phyloP scores from a whole-genome alignment of 2,888 invertebrate genomes.

The Amorpha juglandis region DNA sequence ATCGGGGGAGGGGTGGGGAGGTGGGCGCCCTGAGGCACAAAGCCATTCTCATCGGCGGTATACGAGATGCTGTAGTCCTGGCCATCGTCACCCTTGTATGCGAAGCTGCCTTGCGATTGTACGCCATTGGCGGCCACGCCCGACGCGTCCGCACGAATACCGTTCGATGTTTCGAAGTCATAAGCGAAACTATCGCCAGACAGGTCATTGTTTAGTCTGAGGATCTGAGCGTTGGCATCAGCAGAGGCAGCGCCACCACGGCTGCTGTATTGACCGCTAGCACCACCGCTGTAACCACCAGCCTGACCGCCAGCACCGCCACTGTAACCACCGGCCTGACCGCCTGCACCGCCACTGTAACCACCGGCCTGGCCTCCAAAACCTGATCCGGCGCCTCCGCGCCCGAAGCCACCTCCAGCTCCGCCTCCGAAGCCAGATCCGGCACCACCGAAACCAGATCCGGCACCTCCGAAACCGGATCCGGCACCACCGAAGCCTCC shows the following conservation, averaged over 20 bases:
- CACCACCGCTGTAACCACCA: slow-evolving; percentile 36
- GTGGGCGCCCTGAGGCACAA: slow-evolving; percentile 75
- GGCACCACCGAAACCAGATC: slow-evolving; percentile 41
- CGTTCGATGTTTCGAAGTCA: slow-evolving; percentile 79
- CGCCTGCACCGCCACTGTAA: background rate
- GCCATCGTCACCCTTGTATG: slow-evolving; percentile 79
- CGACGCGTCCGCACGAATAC: slow-evolving; percentile 76
- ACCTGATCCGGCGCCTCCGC: slow-evolving; percentile 1
- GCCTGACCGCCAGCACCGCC: slow-evolving; percentile 34
- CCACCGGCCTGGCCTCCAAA: slow-evolving; percentile 7
- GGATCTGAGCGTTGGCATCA: slow-evolving; percentile 73
- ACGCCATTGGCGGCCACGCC: slow-evolving; percentile 79
- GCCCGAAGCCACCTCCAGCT: background rate
- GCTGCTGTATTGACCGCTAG: slow-evolving; percentile 44
- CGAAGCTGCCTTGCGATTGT: slow-evolving; percentile 78
- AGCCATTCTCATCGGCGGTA: slow-evolving; percentile 81
- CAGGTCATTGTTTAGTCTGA: slow-evolving; percentile 72
- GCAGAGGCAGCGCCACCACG: slow-evolving; percentile 52
- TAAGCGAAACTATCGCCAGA: slow-evolving; percentile 77
- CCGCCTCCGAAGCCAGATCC: slow-evolving; percentile 34
- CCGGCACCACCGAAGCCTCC: slow-evolving; percentile 43
- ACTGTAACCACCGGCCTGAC: slow-evolving; percentile 32
- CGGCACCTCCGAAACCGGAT: slow-evolving; percentile 38
- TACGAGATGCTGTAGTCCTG: slow-evolving; percentile 80
- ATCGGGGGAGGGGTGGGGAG: slow-evolving; percentile 79